phyloP scores from a whole-genome alignment of 2,113 vertebrate species.

The Cinclus mexicanus region DNA sequence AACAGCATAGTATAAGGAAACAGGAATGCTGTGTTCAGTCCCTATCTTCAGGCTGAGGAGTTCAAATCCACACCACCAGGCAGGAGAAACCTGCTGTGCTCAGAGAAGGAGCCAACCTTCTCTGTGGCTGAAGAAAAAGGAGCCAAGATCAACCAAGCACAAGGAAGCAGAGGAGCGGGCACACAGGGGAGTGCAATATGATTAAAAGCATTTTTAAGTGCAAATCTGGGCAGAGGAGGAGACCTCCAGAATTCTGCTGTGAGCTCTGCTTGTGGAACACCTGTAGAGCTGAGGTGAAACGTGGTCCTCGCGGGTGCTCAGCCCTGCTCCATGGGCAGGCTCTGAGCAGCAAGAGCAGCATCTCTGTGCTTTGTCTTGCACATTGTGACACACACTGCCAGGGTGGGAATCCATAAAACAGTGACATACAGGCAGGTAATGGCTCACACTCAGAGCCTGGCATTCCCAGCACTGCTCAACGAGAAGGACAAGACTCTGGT shows the following conservation, averaged over 20 bases:
- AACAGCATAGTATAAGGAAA: neutral
- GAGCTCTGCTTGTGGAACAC: neutral
- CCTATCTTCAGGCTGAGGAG: neutral
- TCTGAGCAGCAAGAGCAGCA: neutral
- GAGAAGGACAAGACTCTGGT: neutral
- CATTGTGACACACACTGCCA: neutral
- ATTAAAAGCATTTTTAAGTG: neutral
- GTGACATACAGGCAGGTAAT: neutral
- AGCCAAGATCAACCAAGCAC: neutral
- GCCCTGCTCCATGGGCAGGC: neutral
- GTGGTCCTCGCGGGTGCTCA: rapidly evolving
- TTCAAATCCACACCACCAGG: neutral
- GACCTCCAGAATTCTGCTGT: neutral
- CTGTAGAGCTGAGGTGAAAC: neutral
- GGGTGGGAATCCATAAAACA: neutral
- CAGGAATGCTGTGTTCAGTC: neutral
- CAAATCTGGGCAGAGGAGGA: neutral
- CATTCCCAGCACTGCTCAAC: neutral
- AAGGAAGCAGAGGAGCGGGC: neutral
- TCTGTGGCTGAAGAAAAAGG: neutral
- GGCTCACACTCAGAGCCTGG: neutral
- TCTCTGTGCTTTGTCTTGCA: rapidly evolving
- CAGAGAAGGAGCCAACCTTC: neutral
- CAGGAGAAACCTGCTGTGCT: neutral
- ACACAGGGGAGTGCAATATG: rapidly evolving